Evolutionary conservation across 1,140 invertebrate genomes (phyloP), one percentile per base, ranked within the genome.

Genomic region (Cepaea nemoralis): DNA sequence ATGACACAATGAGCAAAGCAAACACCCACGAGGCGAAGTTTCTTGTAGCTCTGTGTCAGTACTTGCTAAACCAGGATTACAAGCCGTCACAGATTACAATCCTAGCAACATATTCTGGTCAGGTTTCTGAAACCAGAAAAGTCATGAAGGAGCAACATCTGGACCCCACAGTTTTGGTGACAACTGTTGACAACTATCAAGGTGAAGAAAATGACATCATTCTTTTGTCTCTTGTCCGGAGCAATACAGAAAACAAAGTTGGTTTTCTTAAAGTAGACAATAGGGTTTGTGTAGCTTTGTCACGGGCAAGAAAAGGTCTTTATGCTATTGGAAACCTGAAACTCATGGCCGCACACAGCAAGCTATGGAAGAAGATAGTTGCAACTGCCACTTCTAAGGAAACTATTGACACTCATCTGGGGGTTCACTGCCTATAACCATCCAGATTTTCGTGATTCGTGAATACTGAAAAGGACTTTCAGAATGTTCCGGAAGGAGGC

Each of bases 121-220:
- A 92, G 83, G 76, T 90, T 8, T 48, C 67, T 67, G 59, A 8
- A 27, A 66, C 67, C 10, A 78, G 67, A 31, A 78, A 78, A 19
- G 31, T 1, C 27, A 78, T 78, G 76, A 78, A 39, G 22, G 31
- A 33, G 22, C n/a, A 14, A 8, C 40, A 73, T n/a, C 6, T 66
- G 22, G 35, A n/a, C 39, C 35, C 8, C 12, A 45, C 77, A 24
- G 75, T 88, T 63, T 75, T 87, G 74, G 93, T 96, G 31, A 93
- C 93, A 42, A 96, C 0, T 10, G 93, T 97, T 0, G 96, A 97
- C 89, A 96, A 95, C 80, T 89, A 83, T 73, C 87, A 89, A 92
- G 96, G 96, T 0, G 95, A 96, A 88, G 96, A 97, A 90, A 95
- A 94, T 50, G 94, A 96, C 83, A 96, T 97, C 59, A 95, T 97